phyloP scores from a whole-genome alignment of 2,888 invertebrate species.

The Oscheius onirici region DNA sequence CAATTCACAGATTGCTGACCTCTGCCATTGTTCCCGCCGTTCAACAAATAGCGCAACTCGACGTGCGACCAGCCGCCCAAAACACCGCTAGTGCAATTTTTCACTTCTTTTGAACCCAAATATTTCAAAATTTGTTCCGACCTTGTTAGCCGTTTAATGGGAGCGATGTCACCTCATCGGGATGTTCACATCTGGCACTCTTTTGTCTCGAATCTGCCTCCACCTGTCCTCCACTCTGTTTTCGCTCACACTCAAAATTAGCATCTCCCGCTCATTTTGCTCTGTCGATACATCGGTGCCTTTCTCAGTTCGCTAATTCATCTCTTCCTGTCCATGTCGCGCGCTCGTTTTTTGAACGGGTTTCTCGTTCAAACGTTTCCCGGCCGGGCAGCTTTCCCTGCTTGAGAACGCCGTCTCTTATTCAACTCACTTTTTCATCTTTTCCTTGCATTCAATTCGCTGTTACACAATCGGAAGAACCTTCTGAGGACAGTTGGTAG shows the following conservation, averaged over 20 bases:
- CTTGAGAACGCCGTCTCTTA: conserved; percentile 1
- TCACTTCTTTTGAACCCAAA: too few species aligned
- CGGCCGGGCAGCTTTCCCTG: conserved; percentile 15
- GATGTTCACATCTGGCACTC: conserved; percentile 23
- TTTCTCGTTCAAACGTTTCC: conserved; percentile 29
- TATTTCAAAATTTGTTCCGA: conserved; percentile 11
- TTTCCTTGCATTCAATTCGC: not conserved
- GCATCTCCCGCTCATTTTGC: not conserved
- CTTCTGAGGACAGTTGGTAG: conserved; percentile 4
- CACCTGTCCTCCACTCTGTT: conserved; percentile 13
- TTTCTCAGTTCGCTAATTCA: conserved; percentile 11
- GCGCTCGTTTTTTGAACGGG: conserved; percentile 31
- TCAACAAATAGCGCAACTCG: conserved; percentile 29
- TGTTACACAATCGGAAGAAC: not conserved
- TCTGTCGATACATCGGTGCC: not conserved
- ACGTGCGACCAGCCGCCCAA: not conserved
- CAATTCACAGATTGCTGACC: conserved; percentile 25
- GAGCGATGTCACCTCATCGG: conserved; percentile 1
- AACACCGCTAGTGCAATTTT: not conserved
- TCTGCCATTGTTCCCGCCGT: conserved; percentile 22
- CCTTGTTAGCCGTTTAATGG: conserved; percentile 2
- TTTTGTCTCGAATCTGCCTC: conserved; percentile 17
- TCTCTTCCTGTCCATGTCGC: conserved; percentile 23
- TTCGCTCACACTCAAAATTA: conserved; percentile 1
- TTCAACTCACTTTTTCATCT: not conserved